Conservation (phyloP, 2,888 invertebrate species). For the Boloria selene region DNA sequence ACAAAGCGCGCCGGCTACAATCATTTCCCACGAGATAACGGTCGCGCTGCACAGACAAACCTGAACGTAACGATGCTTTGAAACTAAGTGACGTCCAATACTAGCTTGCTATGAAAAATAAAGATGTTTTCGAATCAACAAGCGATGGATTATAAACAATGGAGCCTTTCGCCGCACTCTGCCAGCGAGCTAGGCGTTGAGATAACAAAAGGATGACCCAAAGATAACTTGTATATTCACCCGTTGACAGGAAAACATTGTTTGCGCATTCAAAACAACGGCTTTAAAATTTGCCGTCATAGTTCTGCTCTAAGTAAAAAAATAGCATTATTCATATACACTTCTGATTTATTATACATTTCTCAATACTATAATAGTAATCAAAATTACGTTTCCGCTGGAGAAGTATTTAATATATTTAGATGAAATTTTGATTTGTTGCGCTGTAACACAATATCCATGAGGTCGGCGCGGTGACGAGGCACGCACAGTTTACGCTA, state of each 20-base stretch:
- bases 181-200: constrained; percentile 57
- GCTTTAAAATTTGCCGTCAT: constrained; percentile 52
- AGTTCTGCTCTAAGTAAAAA: constrained; percentile 48
- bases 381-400: background rate
- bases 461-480: constrained; percentile 62
- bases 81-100: constrained; percentile 60
- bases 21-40: constrained; percentile 82
- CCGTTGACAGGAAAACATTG: constrained; percentile 77
- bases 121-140: constrained; percentile 53
- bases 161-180: constrained; percentile 45
- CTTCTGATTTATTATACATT: background rate
- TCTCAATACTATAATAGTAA: background rate
- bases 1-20: constrained; percentile 78
- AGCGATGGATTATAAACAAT: constrained; percentile 62
- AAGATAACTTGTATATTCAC: constrained; percentile 68
- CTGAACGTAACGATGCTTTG: constrained; percentile 69
- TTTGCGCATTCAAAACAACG: constrained; percentile 51
- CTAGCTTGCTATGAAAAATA: constrained; percentile 53
- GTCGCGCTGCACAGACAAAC: constrained; percentile 72
- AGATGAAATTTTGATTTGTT: constrained; percentile 47
- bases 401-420: background rate
- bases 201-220: constrained; percentile 80
- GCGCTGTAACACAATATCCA: constrained; percentile 76
- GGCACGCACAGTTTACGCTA: constrained; percentile 75
- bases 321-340: constrained; percentile 3